phyloP scores from a whole-genome alignment of 2,797 vertebrate species.

The Holocentrus rufus region DNA sequence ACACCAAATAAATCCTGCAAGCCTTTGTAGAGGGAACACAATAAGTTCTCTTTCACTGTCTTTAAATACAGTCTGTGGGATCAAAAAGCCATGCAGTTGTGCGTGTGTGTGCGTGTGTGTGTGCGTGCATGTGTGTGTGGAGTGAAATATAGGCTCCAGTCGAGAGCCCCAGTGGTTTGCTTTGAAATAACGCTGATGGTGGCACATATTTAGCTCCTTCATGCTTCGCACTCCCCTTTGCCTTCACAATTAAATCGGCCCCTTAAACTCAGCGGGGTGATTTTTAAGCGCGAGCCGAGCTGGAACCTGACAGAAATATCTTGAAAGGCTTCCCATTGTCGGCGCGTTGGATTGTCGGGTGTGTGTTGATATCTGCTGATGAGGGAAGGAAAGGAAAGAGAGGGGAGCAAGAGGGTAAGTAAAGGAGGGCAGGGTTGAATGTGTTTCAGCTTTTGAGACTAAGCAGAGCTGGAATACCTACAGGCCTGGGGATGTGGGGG shows the following conservation, averaged over 20 bases:
- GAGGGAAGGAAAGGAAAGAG: conserved; percentile 17
- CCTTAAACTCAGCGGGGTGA: conserved; percentile 72
- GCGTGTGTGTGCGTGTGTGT: conserved; percentile 11
- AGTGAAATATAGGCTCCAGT: conserved; percentile 62
- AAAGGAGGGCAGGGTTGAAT: conserved; percentile 27
- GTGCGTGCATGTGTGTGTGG: conserved; percentile 7
- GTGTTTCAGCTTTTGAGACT: conserved; percentile 69
- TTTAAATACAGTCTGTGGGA: conserved; percentile 78
- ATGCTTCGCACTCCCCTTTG: conserved; percentile 61
- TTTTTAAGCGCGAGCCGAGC: conserved; percentile 65
- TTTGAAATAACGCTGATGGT: conserved; percentile 81
- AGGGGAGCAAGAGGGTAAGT: not conserved
- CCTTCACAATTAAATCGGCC: conserved; percentile 72
- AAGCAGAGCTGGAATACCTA: conserved; percentile 77
- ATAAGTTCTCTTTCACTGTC: conserved; percentile 79
- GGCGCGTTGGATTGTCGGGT: conserved; percentile 44
- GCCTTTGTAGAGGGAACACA: conserved; percentile 79
- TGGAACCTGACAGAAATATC: conserved; percentile 72
- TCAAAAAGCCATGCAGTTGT: conserved; percentile 71
- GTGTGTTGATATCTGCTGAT: conserved; percentile 63
- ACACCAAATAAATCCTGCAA: conserved; percentile 76
- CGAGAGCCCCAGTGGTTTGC: conserved; percentile 65
- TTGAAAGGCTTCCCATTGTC: conserved; percentile 68
- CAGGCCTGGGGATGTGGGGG: conserved; percentile 50
- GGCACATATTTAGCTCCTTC: conserved; percentile 72